These are phyloP conservation scores for Cyphomyrus plagiostoma DNA, from an alignment of 2,113 vertebrate genomes.

Conservation along the genomic window DNA sequence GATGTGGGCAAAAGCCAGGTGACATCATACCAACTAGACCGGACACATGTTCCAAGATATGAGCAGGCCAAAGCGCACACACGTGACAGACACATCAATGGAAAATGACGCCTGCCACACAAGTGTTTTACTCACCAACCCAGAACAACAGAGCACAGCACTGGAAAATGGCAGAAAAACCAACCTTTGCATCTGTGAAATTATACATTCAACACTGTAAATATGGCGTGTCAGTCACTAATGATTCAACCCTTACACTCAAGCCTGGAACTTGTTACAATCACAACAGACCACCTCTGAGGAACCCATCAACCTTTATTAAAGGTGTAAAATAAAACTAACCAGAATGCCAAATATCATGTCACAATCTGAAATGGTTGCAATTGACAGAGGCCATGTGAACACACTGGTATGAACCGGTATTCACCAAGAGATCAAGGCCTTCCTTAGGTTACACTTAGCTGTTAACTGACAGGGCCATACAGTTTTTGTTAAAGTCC, in stretches of 20 bases:
- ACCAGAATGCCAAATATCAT: not conserved
- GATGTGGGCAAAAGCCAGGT: not conserved
- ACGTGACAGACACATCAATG: not conserved
- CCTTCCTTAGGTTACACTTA: not conserved
- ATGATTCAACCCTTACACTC: not conserved
- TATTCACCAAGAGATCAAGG: not conserved
- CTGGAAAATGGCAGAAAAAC: not conserved
- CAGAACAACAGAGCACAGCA: not conserved
- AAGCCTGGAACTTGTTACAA: not conserved
- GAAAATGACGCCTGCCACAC: not conserved
- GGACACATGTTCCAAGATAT: not conserved
- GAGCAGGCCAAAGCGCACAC: not conserved
- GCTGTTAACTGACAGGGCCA: not conserved
- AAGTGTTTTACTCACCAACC: not conserved
- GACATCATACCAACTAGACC: not conserved
- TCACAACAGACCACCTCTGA: not conserved
- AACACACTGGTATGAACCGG: not conserved
- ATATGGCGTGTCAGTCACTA: not conserved
- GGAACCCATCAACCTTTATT: not conserved
- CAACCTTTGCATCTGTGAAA: not conserved
- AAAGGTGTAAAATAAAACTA: not conserved
- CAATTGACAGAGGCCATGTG: not conserved
- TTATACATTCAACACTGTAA: not conserved
- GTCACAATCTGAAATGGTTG: not conserved
- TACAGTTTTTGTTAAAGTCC: not conserved